Evolutionary conservation across 2,113 vertebrate species (phyloP).

Genomic region (Scortum barcoo): DNA sequence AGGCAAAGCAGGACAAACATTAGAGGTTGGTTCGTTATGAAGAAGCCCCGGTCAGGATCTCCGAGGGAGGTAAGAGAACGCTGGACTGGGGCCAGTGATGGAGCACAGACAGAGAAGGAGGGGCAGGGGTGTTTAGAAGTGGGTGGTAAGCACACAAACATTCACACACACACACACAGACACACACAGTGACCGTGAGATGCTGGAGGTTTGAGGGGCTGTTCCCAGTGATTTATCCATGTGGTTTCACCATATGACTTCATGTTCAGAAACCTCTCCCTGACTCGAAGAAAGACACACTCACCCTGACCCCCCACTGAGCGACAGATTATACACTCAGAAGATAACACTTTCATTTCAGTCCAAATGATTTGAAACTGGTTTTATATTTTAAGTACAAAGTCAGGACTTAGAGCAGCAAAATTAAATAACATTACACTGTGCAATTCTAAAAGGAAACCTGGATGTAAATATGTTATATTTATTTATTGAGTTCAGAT

Average conservation of each 20-base stretch:
- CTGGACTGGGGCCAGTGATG: constrained; percentile 46
- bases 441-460: not conserved
- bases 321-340: not conserved
- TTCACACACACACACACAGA: constrained; percentile 25
- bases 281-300: constrained; percentile 47
- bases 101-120: constrained; percentile 30
- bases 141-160: constrained; percentile 41
- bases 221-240: constrained; percentile 67
- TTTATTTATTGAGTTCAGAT: not conserved
- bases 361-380: not conserved
- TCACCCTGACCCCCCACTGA: constrained; percentile 37
- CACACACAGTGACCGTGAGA: constrained; percentile 5
- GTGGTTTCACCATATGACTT: constrained; percentile 61
- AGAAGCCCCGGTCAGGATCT: constrained; percentile 59
- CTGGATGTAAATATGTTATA: not conserved
- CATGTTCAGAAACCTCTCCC: constrained; percentile 59
- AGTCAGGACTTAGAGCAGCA: not conserved
- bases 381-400: not conserved
- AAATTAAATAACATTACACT: not conserved
- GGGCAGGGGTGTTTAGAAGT: constrained; percentile 41
- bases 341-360: constrained; percentile 19
- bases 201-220: constrained; percentile 50
- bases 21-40: constrained; percentile 61
- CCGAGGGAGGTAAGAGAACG: constrained; percentile 52
- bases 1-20: constrained; percentile 61